Evolutionary conservation across 2,797 vertebrate species (phyloP), one percentile per base, ranked within the genome.

Genomic region (Rhincodon typus): DNA sequence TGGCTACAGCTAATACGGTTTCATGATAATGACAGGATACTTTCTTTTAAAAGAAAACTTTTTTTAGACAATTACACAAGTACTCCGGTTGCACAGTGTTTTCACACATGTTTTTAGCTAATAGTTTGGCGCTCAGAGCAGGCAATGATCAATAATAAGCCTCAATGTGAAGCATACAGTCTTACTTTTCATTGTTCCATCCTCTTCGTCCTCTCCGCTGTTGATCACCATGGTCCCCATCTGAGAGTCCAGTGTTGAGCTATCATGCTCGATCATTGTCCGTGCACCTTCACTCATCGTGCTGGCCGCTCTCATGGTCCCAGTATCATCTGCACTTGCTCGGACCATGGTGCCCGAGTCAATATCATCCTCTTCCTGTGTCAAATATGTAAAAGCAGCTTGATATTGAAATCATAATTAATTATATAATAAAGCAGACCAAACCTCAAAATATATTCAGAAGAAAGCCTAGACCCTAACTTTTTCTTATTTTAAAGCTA

Each of bases 111-210:
- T 30, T 57, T 87, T 53, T 8, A 86, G 23, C 50, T n/a, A 57
- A 15, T 34, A 62, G 0, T 84, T 84, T 84, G 38, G 53, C 34
- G 50, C 53, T 34, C 4, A 34, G 10, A 53, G 50, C 23, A 2
- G 79, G 23, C 2, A 53, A 27, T 10, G 8, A 50, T 1, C 17
- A 53, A 90, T 57, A 57, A 34, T 90, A 30, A 88, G 21, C 84
- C 46, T 25, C 7, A 8, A 50, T 12, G 57, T 30, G 13, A 30
- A 90, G 30, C 62, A n/a, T 7, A 5, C 1, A 8, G 95, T 1
- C 98, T 98, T 98, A 99, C 99, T 98, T 97, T 99, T 99, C 99
- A 99, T 99, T 4, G 99, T 99, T 8, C 99, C 98, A 30, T 98
- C 98, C 94, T 98, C 98, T 66, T 98, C 98, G 15, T 98, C 97